Conservation (phyloP, 1,140 invertebrate species). For the Caenorhabditis latens region DNA sequence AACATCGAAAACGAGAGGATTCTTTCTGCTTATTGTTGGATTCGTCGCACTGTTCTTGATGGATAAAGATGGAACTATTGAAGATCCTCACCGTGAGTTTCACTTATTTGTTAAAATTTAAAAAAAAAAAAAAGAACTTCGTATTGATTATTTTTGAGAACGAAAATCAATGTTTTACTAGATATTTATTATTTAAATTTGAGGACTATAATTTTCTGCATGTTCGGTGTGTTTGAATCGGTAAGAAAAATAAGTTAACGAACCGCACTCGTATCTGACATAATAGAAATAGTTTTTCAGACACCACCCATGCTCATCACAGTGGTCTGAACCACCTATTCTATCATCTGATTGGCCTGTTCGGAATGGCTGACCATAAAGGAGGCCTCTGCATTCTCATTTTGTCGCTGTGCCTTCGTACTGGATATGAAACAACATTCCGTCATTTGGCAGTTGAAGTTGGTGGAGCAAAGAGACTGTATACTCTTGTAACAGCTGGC, state of each 20-base stretch:
- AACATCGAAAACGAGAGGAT: conserved; percentile 79
- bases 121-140: neutral
- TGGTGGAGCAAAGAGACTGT: conserved; percentile 80
- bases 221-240: too few relatives aligned
- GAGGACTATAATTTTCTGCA: too few relatives aligned
- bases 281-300: conserved; percentile 64
- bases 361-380: conserved; percentile 80
- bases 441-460: conserved; percentile 80
- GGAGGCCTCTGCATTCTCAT: conserved; percentile 80
- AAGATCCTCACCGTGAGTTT: conserved; percentile 70
- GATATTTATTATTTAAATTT: too few relatives aligned
- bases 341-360: conserved; percentile 79
- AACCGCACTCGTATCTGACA: too few relatives aligned
- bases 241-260: too few relatives aligned
- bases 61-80: conserved; percentile 79
- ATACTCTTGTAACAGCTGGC: conserved; percentile 78
- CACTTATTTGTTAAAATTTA: neutral
- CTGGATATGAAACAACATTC: conserved; percentile 78
- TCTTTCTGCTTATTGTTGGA: conserved; percentile 79
- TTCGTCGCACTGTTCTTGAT: conserved; percentile 79
- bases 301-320: conserved; percentile 77
- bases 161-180: too few relatives aligned
- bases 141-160: too few relatives aligned
- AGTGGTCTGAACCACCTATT: conserved; percentile 79
- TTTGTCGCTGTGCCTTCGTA: conserved; percentile 77